Percentiles rank a stretch among this genome's conserved stretches.
Evolutionary conservation across 2,797 vertebrate genomes (phyloP).

Genomic region (Diplodus sargus): DNA sequence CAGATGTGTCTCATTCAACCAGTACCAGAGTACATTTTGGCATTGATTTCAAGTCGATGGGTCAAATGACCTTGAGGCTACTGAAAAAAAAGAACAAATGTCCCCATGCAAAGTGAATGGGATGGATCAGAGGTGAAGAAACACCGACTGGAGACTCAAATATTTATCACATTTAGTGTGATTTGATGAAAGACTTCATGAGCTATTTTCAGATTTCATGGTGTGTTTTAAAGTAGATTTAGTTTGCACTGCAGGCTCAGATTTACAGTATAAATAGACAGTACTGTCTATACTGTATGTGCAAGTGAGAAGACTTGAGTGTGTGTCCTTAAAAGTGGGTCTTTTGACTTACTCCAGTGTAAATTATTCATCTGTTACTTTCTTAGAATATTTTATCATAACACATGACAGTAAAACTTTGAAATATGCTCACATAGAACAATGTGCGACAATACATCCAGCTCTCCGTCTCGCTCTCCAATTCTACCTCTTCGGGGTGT

Average conservation of each 20-base stretch:
- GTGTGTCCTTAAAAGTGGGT: neutral
- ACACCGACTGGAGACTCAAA: constrained; percentile 1
- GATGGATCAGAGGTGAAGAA: neutral
- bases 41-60: too few species aligned
- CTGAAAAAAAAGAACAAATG: too few species aligned
- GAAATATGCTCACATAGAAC: neutral
- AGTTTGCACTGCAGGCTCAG: constrained; percentile 1
- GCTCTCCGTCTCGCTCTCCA: neutral
- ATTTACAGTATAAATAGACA: constrained; percentile 1
- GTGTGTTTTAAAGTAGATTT: constrained; percentile 5
- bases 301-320: neutral
- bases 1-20: too few species aligned
- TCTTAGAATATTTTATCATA: neutral
- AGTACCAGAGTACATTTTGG: too few species aligned
- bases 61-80: too few species aligned
- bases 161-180: constrained; percentile 14
- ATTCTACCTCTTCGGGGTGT: constrained; percentile 32
- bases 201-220: constrained; percentile 23
- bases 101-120: too few species aligned
- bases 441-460: neutral
- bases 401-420: neutral
- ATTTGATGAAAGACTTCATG: neutral
- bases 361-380: constrained; percentile 12
- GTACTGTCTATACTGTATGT: neutral
- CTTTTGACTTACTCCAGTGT: neutral